Percentiles rank a stretch among this genome's conserved stretches.
These are phyloP conservation scores for Coenobita brevimanus DNA, from an alignment of 1,140 invertebrate species.

Conservation along the genomic window DNA sequence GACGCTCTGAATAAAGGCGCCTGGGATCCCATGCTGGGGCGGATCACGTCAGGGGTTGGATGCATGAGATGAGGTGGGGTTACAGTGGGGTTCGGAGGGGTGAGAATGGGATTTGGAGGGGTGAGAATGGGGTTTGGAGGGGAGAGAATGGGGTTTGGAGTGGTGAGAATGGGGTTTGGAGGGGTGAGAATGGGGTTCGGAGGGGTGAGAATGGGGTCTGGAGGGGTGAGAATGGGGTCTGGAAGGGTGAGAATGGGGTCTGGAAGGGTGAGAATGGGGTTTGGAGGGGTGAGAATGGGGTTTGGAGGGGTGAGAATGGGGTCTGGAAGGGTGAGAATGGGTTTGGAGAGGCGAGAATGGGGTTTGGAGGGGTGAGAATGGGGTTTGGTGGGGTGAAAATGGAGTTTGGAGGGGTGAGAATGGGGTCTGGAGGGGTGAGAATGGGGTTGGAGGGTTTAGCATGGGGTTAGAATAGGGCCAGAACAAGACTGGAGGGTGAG, in stretches of 20 bases:
- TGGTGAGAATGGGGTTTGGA: not conserved
- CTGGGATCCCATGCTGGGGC: conserved; percentile 28
- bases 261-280: too few relatives aligned
- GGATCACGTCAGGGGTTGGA: not conserved
- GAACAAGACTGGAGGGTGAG: too few relatives aligned
- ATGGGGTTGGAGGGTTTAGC: too few relatives aligned
- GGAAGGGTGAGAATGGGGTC: not conserved
- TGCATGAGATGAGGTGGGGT: not conserved
- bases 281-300: not conserved
- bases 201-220: not conserved
- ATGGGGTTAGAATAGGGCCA: too few relatives aligned
- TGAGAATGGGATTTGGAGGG: not conserved
- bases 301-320: not conserved
- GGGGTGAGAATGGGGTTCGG: not conserved
- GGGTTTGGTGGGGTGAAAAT: not conserved
- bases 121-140: not conserved
- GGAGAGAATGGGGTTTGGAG: not conserved
- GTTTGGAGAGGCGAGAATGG: not conserved
- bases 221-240: not conserved
- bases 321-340: not conserved
- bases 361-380: not conserved
- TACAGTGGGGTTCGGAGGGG: not conserved
- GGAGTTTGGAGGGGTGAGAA: too few relatives aligned
- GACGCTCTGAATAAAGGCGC: conserved; percentile 43
- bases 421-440: too few relatives aligned